Base-by-base conservation (phyloP, 2,797 vertebrate genomes). In the Cynodonichthys magdalenae region DNA sequence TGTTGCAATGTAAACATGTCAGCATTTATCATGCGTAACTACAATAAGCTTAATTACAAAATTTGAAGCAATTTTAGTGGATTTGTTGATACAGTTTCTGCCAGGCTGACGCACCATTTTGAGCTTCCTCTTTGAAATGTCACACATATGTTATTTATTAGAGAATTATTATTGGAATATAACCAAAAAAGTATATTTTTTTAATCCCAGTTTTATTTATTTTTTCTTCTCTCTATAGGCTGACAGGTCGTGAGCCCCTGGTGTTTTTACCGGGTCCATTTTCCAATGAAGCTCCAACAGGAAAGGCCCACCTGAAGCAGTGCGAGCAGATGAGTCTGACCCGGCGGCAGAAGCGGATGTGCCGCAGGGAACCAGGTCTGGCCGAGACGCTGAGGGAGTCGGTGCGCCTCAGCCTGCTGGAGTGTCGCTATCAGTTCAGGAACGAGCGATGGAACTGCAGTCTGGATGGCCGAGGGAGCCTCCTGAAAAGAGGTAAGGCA, bases 361-460 rank as follows among this genome's bases (percentile, higher is more conserved):
- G 98, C 69, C 94, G 96, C 39, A 64, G 97, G 60, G 97, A 99
- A 74, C 97, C 97, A 0, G 97, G 98, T 20, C 70, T 99, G 90
- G 96, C 97, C 0, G 97, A 99, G 85, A 97, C 96, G 4, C 86
- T 99, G 71, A 90, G 95, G 20, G 98, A 99, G 3, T 97, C 97
- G 0, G 93, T 96, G 67, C 95, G 95, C 44, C 94, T 99, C 3
- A 95, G 97, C 44, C 82, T 97, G 54, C 71, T 96, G 2, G 98
- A 99, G 85, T 99, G 98, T 75, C 96, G 96, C 58, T 95, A 95
- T 74, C 98, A 99, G 82, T 97, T 99, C 77, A 94, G 95, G 64
- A 95, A 93, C 0, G 98, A 99, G 87, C 96, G 98, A 87, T 99
- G 98, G 98, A 99, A 99, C 89, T 99, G 98, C 90, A 98, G 96